These are phyloP conservation scores for Lutjanus argentimaculatus DNA, from an alignment of 2,797 vertebrate species.

Conservation along the genomic window DNA sequence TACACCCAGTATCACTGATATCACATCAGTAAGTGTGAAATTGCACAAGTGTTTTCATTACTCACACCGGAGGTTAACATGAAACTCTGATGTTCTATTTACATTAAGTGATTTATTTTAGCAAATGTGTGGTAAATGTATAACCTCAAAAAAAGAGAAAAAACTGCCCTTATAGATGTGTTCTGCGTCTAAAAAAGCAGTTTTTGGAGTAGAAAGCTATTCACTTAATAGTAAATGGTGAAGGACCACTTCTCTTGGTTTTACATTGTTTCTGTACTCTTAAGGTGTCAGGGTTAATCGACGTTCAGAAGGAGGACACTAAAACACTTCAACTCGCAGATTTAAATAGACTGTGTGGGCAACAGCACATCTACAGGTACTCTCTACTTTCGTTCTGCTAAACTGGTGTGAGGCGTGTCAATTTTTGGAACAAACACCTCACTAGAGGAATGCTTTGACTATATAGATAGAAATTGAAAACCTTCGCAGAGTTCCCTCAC, in stretches of 20 bases:
- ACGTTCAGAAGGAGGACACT: conserved; percentile 29
- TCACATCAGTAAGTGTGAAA: background rate
- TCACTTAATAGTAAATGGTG: conserved; percentile 32
- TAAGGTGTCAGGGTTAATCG: conserved; percentile 34
- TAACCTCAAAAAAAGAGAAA: background rate
- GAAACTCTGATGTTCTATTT: background rate
- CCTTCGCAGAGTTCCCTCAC: background rate
- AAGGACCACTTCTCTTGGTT: conserved; percentile 34
- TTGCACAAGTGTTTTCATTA: background rate
- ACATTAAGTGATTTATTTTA: background rate
- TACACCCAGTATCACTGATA: too few species aligned
- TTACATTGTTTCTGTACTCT: conserved; percentile 15
- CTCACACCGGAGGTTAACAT: background rate
- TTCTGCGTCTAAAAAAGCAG: background rate
- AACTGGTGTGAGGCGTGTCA: background rate
- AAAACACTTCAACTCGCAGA: conserved; percentile 1
- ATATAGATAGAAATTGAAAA: background rate
- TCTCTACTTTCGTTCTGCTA: background rate
- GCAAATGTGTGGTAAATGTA: background rate
- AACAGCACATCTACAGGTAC: background rate
- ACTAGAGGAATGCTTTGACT: background rate
- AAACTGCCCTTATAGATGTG: background rate
- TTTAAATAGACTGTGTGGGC: conserved; percentile 51
- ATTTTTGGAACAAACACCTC: conserved; percentile 2
- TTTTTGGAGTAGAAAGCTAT: conserved; percentile 2